Conservation (phyloP, 64 coral and sea anemone genomes). For the Montipora cactus region DNA sequence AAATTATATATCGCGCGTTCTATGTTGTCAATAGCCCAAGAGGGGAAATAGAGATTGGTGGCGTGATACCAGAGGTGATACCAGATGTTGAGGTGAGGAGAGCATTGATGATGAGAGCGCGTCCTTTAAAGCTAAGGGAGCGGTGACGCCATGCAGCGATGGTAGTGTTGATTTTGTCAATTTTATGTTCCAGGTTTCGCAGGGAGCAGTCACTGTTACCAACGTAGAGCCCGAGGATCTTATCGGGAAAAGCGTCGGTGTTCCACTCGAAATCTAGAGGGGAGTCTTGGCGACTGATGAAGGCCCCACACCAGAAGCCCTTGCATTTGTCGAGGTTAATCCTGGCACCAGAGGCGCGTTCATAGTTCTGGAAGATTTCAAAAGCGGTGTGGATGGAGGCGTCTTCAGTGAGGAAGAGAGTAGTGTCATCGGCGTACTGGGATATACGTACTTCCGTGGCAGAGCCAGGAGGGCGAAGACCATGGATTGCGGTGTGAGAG, state of each 20-base stretch:
- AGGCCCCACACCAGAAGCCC: background rate
- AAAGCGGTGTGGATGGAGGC: background rate
- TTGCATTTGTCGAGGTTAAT: slow-evolving; percentile 43
- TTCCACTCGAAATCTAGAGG: background rate
- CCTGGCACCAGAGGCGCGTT: slow-evolving; percentile 44
- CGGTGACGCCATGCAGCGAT: background rate
- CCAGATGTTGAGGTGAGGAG: background rate
- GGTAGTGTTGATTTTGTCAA: background rate
- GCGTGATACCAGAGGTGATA: background rate
- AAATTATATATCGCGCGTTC: slow-evolving; percentile 10
- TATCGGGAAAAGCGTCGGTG: background rate
- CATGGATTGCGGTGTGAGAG: background rate
- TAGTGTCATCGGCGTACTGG: slow-evolving; percentile 59
- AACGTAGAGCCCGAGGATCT: background rate
- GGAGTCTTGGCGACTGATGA: background rate
- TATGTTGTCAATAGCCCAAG: slow-evolving; percentile 1
- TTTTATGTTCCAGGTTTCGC: background rate
- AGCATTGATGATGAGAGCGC: background rate
- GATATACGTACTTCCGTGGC: background rate
- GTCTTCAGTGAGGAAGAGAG: background rate
- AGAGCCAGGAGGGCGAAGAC: background rate
- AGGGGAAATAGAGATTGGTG: background rate
- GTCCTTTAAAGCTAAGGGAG: background rate
- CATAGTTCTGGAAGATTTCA: background rate
- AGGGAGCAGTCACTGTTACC: background rate